These are phyloP conservation scores for Megathymus violae DNA, from an alignment of 1,140 invertebrate genomes.

Conservation along the genomic window DNA sequence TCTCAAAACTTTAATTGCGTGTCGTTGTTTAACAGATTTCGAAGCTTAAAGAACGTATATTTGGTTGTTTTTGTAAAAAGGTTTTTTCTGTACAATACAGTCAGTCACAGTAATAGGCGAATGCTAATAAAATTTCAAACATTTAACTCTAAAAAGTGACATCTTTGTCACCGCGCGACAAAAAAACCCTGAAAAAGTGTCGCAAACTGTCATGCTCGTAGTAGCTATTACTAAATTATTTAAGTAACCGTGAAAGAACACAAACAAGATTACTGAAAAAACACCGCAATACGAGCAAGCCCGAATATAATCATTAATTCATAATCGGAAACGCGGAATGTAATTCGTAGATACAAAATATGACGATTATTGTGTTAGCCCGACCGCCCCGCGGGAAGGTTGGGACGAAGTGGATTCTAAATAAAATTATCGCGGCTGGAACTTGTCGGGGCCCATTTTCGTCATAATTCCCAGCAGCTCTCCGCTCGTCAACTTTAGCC, in stretches of 20 bases:
- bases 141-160: background rate
- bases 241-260: background rate
- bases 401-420: constrained; percentile 47
- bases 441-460: constrained; percentile 55
- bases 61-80: too few relatives aligned
- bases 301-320: too few relatives aligned
- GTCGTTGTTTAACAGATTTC: too few relatives aligned
- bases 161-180: background rate
- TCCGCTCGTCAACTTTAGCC: constrained; percentile 2
- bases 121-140: background rate
- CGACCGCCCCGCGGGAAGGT: constrained; percentile 29
- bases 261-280: background rate
- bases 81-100: too few relatives aligned
- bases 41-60: too few relatives aligned
- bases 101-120: too few relatives aligned
- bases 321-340: constrained; percentile 25
- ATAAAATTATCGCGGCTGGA: constrained; percentile 60
- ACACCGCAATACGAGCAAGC: background rate
- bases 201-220: background rate
- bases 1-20: too few relatives aligned
- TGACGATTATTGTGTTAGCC: constrained; percentile 62
- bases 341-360: constrained; percentile 54
- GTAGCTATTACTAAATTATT: background rate
- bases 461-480: constrained; percentile 49
- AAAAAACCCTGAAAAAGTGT: background rate